Evolutionary conservation across 2,113 vertebrate genomes (phyloP), one percentile per base, ranked within the genome.

Genomic region (Oophaga pumilio): DNA sequence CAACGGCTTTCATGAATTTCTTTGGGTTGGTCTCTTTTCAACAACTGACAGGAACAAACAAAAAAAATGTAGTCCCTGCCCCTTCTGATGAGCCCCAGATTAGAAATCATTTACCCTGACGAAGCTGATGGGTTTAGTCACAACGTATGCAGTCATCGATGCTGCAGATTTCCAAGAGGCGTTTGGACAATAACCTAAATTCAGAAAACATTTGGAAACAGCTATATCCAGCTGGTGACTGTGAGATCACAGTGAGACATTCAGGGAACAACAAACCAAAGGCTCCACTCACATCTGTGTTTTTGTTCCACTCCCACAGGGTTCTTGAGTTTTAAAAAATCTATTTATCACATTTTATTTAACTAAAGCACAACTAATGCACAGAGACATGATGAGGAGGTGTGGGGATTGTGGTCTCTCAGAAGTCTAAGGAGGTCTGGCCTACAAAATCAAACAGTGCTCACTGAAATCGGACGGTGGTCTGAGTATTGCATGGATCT

Each of bases 201-300:
- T 17, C 66, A 18, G 52, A 73, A 73, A 84, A 18, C 82, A 73
- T 84, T 73, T 84, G 82, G 50, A 56, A 71, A 84, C 50, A 53
- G 53, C 57, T 17, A 68, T 84, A 43, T 52, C 81, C 66, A 69
- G 66, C 20, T 69, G 66, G 66, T 14, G 66, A 69, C 2, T 15
- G 66, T 69, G 66, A 28, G 66, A 69, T 69, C 66, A 69, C 20
- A 22, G 60, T 22, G 9, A 62, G 60, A 62, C 60, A 62, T 69
- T 10, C 62, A n/a, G 62, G 62, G 62, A 66, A 24, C n/a, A 66
- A 66, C 24, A 66, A 24, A n/a, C 9, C 3, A 2, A 24, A 8
- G 62, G 22, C 62, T 62, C 59, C 64, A 28, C 18, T 28, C 79
- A 57, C 57, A 20, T 82, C 6, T n/a, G 50, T 50, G 22, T 15